Conservation (phyloP, 2,888 invertebrate genomes). For the Drosophila pseudotalamancana region DNA sequence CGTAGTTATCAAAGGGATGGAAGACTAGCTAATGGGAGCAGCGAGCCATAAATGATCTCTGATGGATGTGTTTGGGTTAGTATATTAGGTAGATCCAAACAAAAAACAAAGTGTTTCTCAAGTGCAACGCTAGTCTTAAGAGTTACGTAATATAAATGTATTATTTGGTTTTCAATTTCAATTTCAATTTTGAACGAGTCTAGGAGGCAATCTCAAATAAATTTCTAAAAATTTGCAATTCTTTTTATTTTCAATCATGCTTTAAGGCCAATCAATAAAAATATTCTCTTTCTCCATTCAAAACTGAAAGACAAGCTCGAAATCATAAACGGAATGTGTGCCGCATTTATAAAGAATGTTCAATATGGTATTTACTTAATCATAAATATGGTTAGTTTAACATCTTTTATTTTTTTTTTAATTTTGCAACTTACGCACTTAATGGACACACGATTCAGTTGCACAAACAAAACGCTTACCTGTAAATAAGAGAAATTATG, state of each 20-base stretch:
- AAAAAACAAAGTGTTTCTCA: slow-evolving; percentile 12
- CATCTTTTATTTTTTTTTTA: no score
- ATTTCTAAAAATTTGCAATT: slow-evolving; percentile 15
- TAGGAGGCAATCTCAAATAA: slow-evolving; percentile 14
- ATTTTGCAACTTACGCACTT: slow-evolving; percentile 62
- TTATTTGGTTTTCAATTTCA: slow-evolving; percentile 7
- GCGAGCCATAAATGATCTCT: slow-evolving; percentile 11
- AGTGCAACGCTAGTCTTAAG: slow-evolving; percentile 56
- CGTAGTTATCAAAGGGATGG: slow-evolving; percentile 22
- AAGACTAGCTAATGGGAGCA: slow-evolving; percentile 22
- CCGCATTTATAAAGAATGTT: slow-evolving; percentile 48
- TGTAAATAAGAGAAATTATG: slow-evolving; percentile 29
- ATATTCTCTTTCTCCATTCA: slow-evolving; percentile 55
- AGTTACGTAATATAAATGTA: slow-evolving; percentile 6
- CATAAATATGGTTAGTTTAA: slow-evolving; percentile 13
- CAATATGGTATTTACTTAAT: slow-evolving; percentile 14
- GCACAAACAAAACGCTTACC: slow-evolving; percentile 60
- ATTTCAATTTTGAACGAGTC: slow-evolving; percentile 67
- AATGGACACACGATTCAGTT: neutral
- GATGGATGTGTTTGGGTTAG: slow-evolving; percentile 8
- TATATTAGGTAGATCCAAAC: neutral
- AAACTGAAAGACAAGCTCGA: slow-evolving; percentile 72
- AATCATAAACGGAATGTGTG: slow-evolving; percentile 61
- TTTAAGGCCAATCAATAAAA: slow-evolving; percentile 58
- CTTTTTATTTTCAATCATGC: slow-evolving; percentile 55